Evolutionary conservation across 2,113 vertebrate species (phyloP).

Genomic region (Silurus meridionalis): DNA sequence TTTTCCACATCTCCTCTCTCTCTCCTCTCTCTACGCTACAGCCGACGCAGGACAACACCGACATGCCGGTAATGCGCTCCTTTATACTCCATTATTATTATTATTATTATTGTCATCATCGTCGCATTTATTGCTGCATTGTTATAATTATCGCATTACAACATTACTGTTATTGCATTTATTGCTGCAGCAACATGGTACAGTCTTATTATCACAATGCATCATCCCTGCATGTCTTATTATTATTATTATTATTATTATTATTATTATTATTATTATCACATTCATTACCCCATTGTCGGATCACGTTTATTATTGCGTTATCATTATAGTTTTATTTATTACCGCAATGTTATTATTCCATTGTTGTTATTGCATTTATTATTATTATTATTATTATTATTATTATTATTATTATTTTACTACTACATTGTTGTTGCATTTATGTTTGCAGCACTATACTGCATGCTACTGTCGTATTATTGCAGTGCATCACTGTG

Average conservation of each 20-base stretch:
- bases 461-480: too few relatives aligned
- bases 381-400: background rate
- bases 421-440: background rate
- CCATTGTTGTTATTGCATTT: background rate
- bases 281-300: background rate
- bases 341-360: constrained; percentile 57
- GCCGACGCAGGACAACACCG: constrained; percentile 6
- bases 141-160: background rate
- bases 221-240: too few relatives aligned
- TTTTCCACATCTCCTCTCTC: constrained; percentile 73
- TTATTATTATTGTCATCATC: background rate
- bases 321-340: constrained; percentile 51
- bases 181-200: too few relatives aligned
- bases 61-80: background rate
- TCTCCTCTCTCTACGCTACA: constrained; percentile 64
- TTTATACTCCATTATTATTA: background rate
- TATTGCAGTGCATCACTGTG: background rate
- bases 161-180: background rate
- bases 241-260: background rate
- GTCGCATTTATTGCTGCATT: constrained; percentile 27
- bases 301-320: constrained; percentile 62
- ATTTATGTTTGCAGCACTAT: background rate
- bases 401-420: background rate
- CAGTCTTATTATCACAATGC: too few relatives aligned
- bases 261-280: background rate